Evolutionary conservation across 2,113 vertebrate genomes (phyloP).

Genomic region (Rhagologus leucostigma): DNA sequence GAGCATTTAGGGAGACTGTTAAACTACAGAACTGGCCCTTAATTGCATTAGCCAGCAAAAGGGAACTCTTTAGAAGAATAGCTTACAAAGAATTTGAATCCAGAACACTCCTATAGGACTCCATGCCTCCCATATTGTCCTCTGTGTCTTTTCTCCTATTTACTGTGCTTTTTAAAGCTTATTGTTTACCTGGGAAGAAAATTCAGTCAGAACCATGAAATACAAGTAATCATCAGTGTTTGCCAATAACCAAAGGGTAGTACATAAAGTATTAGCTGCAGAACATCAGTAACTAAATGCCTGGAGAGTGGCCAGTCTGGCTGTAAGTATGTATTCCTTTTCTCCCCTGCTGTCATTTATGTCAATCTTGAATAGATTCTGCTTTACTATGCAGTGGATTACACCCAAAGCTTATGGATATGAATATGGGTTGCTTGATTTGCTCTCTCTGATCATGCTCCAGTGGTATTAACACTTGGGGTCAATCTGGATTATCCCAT

Average conservation of each 20-base stretch:
- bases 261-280: constrained; percentile 29
- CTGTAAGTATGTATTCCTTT: neutral
- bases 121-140: neutral
- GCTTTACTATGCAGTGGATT: constrained; percentile 51
- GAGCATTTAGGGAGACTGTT: neutral
- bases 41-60: neutral
- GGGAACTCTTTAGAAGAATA: neutral
- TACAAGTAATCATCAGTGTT: neutral
- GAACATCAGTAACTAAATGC: neutral
- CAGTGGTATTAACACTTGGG: constrained; percentile 57
- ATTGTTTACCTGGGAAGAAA: constrained; percentile 28
- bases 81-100: neutral
- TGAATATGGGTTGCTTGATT: constrained; percentile 54
- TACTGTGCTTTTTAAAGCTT: neutral
- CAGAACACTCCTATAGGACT: neutral
- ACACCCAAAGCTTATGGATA: constrained; percentile 51
- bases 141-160: neutral
- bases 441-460: constrained; percentile 51
- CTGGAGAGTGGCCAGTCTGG: constrained; percentile 36
- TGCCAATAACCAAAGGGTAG: neutral
- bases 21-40: neutral
- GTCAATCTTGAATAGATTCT: constrained; percentile 50
- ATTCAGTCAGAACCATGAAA: neutral
- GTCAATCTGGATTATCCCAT: constrained; percentile 65
- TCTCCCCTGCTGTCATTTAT: constrained; percentile 39